Base-by-base conservation (phyloP, 2,797 vertebrate species). In the Diceros bicornis region DNA sequence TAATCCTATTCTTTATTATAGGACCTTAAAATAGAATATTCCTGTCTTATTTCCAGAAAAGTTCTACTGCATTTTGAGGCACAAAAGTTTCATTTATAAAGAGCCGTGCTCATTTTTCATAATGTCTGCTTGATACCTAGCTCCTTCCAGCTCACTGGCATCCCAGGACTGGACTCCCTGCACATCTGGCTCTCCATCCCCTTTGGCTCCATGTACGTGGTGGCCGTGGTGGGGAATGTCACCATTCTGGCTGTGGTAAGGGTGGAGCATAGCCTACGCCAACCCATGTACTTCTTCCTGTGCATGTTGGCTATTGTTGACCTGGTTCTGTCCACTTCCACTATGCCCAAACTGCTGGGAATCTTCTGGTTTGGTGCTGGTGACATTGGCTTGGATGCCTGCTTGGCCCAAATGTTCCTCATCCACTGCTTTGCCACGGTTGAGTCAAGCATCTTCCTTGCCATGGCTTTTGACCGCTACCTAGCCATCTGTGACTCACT, bases 271-370 rank as follows among this genome's bases (percentile, higher is more conserved):
- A 99, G 98, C 68, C 97, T 99, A 44, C 96, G 84, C n/a, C 97
- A 96, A 78, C 96, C 97, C 64, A 98, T 97, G 96, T 98, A 97
- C 82, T 97, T 96, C 87, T 99, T 99, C 81, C 98, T 99, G 44
- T 98, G 96, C 83, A 98, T 98, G 97, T 96, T 99, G 34, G 98
- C 98, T 52, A 86, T 98, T 32, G 98, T 98, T 86, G 98, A 99
- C 32, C 89, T 99, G 34, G 9, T 98, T 66, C 98, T 98, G 84
- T 98, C 98, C 3, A 98, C 98, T 44, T 98, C 98, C 23, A 98
- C 98, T 17, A 98, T 99, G 83, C 99, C 98, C 47, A 98, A 98
- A 75, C 98, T 98, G 55, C 74, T 98, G 64, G 91, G 72, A 14
- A 97, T 98, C 64, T 97, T 98, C 62, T 98, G 96, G 95, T 97